A percentile compares a stretch with the other conserved stretches of the same genome.
phyloP scores from a whole-genome alignment of 2,888 invertebrate species.

The Smittia sp. region DNA sequence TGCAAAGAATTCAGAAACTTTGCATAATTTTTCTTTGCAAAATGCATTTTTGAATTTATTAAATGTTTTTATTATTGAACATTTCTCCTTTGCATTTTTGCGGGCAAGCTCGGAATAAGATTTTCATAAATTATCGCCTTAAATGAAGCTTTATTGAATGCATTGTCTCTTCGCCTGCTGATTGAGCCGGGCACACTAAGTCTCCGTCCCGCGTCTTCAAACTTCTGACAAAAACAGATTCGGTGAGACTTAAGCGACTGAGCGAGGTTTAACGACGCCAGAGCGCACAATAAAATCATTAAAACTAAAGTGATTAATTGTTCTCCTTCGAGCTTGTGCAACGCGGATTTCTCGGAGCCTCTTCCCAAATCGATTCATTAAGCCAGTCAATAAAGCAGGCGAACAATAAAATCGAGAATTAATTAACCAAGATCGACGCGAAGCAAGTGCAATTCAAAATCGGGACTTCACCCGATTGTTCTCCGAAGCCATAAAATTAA shows the following conservation, averaged over 20 bases:
- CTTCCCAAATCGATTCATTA: neutral
- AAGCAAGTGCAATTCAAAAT: slow-evolving; percentile 22
- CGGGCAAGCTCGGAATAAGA: neutral
- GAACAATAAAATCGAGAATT: slow-evolving; percentile 17
- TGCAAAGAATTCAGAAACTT: neutral
- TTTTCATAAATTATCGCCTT: slow-evolving; percentile 41
- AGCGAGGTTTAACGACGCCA: neutral
- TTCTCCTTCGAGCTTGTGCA: neutral
- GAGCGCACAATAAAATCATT: slow-evolving; percentile 13
- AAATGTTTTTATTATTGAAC: slow-evolving; percentile 18
- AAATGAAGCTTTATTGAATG: slow-evolving; percentile 38
- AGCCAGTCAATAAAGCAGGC: neutral
- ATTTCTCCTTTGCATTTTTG: slow-evolving; percentile 7
- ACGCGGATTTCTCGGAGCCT: neutral
- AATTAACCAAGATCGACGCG: neutral
- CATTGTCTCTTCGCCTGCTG: neutral
- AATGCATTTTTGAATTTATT: slow-evolving; percentile 29
- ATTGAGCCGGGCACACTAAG: neutral
- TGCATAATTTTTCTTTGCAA: slow-evolving; percentile 4
- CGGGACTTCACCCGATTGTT: neutral
- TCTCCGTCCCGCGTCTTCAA: neutral
- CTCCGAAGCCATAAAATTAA: neutral
- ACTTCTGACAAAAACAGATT: neutral
- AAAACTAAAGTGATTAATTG: slow-evolving; percentile 22
- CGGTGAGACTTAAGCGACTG: neutral